Evolutionary conservation across 2,797 vertebrate species (phyloP).

Genomic region (Coracias cyanogaster): DNA sequence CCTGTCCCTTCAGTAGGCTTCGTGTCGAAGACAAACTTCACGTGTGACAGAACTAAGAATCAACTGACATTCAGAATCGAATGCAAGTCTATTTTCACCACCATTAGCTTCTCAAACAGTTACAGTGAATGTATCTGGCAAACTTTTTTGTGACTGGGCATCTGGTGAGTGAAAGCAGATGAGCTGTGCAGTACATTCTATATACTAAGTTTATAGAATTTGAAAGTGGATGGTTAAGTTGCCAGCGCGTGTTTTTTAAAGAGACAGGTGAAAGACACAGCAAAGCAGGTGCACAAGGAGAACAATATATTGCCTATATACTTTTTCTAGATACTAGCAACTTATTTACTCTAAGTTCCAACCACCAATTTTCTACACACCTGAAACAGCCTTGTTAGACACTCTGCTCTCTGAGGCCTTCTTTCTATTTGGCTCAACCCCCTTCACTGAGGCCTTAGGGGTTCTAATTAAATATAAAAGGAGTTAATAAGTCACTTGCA

Average conservation of each 20-base stretch:
- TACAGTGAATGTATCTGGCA: not conserved
- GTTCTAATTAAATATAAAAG: conserved; percentile 84
- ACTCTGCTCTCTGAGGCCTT: conserved; percentile 82
- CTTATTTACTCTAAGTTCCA: conserved; percentile 46
- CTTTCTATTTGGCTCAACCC: conserved; percentile 83
- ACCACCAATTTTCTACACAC: conserved; percentile 79
- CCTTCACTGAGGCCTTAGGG: conserved; percentile 82
- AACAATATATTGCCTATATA: not conserved
- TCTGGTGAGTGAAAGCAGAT: conserved; percentile 42
- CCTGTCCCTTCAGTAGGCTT: not conserved
- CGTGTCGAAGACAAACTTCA: not conserved
- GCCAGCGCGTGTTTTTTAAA: not conserved
- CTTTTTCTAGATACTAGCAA: conserved; percentile 22
- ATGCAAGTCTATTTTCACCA: not conserved
- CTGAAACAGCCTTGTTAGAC: conserved; percentile 81
- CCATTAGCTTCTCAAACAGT: not conserved
- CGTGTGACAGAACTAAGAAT: not conserved
- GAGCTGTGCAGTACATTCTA: conserved; percentile 36
- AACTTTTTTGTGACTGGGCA: not conserved
- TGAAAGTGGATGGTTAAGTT: not conserved
- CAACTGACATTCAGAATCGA: not conserved
- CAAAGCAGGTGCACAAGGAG: conserved; percentile 61
- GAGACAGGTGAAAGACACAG: conserved; percentile 27
- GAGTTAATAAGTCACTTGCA: conserved; percentile 77
- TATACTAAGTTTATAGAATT: not conserved